These are phyloP conservation scores for Rhogogaster chlorosoma DNA, from an alignment of 2,888 invertebrate genomes.

Conservation along the genomic window DNA sequence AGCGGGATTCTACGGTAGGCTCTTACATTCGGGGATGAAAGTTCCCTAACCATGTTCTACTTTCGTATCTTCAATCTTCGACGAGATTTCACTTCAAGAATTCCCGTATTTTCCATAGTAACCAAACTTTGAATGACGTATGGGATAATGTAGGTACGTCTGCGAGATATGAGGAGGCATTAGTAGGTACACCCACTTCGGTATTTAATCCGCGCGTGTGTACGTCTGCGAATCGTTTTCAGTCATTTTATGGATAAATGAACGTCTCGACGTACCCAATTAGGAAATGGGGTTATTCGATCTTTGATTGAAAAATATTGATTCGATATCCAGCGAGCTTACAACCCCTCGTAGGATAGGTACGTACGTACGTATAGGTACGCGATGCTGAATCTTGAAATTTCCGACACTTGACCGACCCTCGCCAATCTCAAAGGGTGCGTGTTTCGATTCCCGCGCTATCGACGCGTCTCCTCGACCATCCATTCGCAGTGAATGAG, in stretches of 20 bases:
- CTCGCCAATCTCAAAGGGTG: constrained; percentile 47
- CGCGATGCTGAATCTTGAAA: constrained; percentile 42
- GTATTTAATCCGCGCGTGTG: background rate
- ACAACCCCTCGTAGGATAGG: constrained; percentile 18
- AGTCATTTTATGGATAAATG: background rate
- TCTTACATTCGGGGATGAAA: constrained; percentile 39
- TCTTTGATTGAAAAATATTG: constrained; percentile 48
- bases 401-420: constrained; percentile 45
- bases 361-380: constrained; percentile 12
- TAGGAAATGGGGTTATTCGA: constrained; percentile 19
- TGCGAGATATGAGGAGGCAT: background rate
- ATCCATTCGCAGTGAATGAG: constrained; percentile 43
- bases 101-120: constrained; percentile 6
- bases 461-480: constrained; percentile 41
- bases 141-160: background rate
- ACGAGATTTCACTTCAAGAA: constrained; percentile 34
- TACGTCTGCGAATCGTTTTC: background rate
- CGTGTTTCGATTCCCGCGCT: constrained; percentile 50
- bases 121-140: background rate
- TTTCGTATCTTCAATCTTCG: constrained; percentile 49
- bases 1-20: constrained; percentile 28
- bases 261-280: background rate
- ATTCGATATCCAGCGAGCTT: constrained; percentile 57
- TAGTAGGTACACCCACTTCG: background rate
- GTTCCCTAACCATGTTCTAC: constrained; percentile 49